These are phyloP conservation scores for Chironomus tentans DNA, from an alignment of 2,888 invertebrate genomes.

Conservation along the genomic window DNA sequence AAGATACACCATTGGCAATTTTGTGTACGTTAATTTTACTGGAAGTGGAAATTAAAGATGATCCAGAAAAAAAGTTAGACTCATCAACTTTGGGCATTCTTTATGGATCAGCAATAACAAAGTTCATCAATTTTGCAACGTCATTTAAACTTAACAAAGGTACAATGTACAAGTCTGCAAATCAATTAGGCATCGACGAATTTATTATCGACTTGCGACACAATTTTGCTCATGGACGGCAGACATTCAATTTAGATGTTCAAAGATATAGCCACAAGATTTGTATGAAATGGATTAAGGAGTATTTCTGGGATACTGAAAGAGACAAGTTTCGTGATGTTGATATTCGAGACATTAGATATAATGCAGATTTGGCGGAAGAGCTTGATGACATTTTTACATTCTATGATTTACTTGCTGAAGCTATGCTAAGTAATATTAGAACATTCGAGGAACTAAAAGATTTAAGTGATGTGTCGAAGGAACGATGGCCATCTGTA, in stretches of 20 bases:
- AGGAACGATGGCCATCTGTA: neutral
- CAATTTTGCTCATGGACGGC: constrained; percentile 40
- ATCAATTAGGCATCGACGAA: constrained; percentile 37
- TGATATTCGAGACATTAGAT: constrained; percentile 33
- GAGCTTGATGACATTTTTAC: constrained; percentile 32
- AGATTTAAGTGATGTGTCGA: neutral
- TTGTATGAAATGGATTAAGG: constrained; percentile 38
- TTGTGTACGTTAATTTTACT: constrained; percentile 37
- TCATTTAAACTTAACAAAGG: constrained; percentile 32
- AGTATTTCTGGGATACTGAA: constrained; percentile 38
- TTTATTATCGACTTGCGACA: constrained; percentile 41
- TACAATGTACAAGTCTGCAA: constrained; percentile 40
- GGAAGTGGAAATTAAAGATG: constrained; percentile 36
- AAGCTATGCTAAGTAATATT: neutral
- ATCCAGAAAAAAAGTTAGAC: neutral
- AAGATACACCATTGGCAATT: constrained; percentile 38
- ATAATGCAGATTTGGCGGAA: constrained; percentile 33
- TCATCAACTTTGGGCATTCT: constrained; percentile 31
- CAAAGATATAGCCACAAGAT: constrained; percentile 35
- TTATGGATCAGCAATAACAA: constrained; percentile 38
- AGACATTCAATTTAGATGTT: constrained; percentile 35
- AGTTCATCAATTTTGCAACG: constrained; percentile 40
- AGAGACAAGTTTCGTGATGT: constrained; percentile 34
- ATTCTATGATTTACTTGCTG: constrained; percentile 34
- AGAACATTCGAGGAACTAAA: neutral